Base-by-base conservation (phyloP, 2,888 invertebrate species). In the Sarcophaga carnaria region DNA sequence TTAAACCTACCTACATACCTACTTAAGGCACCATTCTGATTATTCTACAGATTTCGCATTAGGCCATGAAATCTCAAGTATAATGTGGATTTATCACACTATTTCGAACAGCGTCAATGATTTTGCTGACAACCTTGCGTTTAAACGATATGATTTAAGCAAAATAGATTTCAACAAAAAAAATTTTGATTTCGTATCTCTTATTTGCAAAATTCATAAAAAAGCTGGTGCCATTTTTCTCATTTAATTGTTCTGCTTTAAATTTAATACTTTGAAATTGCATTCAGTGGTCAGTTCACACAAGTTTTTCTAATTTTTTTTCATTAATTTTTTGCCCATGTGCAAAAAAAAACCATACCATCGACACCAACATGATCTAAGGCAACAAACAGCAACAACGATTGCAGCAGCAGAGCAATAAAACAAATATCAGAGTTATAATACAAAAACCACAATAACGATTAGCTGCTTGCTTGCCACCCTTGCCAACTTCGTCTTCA, bases 241-340 rank as follows among this genome's bases (percentile, higher is more conserved):
- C 45, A 5, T 17, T 72, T 69, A 71, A 71, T 69, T 49, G 54
- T 78, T 67, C n/a, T 82, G 76, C 62, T 70, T 63, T 54, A 82
- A 76, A 76, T 37, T 76, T 76, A 82, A 69, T 70, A 76, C 69
- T 76, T 82, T 45, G 63, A 75, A 76, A 70, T 76, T 82, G 69
- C 63, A 76, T 70, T 70, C 63, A 76, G 81, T 82, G 81, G 81
- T 82, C 75, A 82, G 54, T 63, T 76, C 63, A 64, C 54, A 62
- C 59, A 63, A 76, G 76, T 70, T 76, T 70, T 63, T 22, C 37
- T 37, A 1, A 8, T 14, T 80, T 80, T 59, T 59, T 71, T 45
- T 12, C 12, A n/a, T 37, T 45, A 20, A 17, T 54, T 54, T 54
- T 54, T 14, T 12, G 54, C 4, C 17, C 10, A 47, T 66, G 72